These are phyloP conservation scores for Drosophila mayri DNA, from an alignment of 1,140 invertebrate genomes.

Conservation along the genomic window DNA sequence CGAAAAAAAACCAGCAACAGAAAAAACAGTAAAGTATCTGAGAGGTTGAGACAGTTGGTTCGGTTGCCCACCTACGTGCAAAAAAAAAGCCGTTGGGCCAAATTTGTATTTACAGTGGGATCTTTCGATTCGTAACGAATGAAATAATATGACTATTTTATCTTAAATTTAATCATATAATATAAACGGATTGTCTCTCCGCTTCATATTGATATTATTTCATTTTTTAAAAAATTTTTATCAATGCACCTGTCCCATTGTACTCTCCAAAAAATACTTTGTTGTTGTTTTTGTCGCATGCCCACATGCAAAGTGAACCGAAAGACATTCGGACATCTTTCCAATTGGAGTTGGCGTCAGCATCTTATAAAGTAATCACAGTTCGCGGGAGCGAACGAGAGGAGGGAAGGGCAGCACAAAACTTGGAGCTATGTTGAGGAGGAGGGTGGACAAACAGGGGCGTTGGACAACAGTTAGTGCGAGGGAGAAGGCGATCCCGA, in stretches of 20 bases:
- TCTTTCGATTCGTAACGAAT: too few relatives aligned
- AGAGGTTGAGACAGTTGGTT: constrained; percentile 49
- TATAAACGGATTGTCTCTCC: too few relatives aligned
- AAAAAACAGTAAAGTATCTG: constrained; percentile 36
- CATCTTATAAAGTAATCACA: constrained; percentile 71
- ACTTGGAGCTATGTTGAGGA: not conserved
- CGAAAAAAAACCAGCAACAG: constrained; percentile 43
- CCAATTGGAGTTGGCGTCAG: constrained; percentile 66
- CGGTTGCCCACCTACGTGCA: constrained; percentile 46
- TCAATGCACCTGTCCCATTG: constrained; percentile 43
- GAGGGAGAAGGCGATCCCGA: constrained; percentile 1
- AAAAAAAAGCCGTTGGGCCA: constrained; percentile 41
- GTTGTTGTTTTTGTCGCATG: constrained; percentile 59
- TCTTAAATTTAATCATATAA: not conserved
- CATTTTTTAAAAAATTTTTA: not conserved
- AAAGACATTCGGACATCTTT: constrained; percentile 49
- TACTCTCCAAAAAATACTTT: constrained; percentile 18
- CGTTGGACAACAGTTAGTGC: constrained; percentile 43
- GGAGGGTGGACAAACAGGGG: constrained; percentile 31
- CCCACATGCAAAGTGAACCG: constrained; percentile 71
- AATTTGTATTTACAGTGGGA: constrained; percentile 43
- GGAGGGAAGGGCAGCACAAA: not conserved
- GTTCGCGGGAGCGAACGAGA: constrained; percentile 6
- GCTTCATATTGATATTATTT: not conserved
- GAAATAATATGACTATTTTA: too few relatives aligned